Evolutionary conservation across 2,797 vertebrate species (phyloP).

Genomic region (Stomatorhinus walkeri): DNA sequence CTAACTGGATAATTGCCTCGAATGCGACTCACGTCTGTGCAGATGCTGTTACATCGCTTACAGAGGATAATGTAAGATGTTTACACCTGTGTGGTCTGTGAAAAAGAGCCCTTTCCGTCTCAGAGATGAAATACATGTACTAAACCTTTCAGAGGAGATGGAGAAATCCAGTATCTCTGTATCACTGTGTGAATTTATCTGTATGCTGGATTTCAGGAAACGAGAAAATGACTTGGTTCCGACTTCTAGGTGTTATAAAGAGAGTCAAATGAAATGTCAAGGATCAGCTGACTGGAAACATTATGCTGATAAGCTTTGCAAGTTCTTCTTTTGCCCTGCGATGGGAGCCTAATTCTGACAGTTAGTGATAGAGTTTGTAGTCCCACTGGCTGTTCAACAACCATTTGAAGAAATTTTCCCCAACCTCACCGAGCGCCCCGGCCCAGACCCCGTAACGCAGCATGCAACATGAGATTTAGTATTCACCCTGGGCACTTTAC

Average conservation of each 20-base stretch:
- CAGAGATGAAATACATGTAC: background rate
- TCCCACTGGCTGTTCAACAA: background rate
- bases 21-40: background rate
- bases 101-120: background rate
- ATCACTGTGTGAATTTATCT: conserved; percentile 42
- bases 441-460: background rate
- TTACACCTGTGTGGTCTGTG: background rate
- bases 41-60: background rate
- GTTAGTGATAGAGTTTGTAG: background rate
- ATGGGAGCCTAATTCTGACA: background rate
- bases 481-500: conserved; percentile 18
- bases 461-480: conserved; percentile 12
- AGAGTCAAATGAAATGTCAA: conserved; percentile 7
- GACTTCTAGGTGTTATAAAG: no score
- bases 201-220: conserved; percentile 25
- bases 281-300: background rate
- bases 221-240: background rate
- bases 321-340: background rate
- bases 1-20: background rate
- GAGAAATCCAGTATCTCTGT: background rate
- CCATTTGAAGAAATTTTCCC: background rate
- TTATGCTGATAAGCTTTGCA: background rate
- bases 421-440: background rate
- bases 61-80: background rate
- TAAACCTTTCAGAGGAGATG: background rate